Percentiles rank a stretch among this genome's conserved stretches.
These are phyloP conservation scores for Liparis tanakae DNA, from an alignment of 2,797 vertebrate species.

Conservation along the genomic window DNA sequence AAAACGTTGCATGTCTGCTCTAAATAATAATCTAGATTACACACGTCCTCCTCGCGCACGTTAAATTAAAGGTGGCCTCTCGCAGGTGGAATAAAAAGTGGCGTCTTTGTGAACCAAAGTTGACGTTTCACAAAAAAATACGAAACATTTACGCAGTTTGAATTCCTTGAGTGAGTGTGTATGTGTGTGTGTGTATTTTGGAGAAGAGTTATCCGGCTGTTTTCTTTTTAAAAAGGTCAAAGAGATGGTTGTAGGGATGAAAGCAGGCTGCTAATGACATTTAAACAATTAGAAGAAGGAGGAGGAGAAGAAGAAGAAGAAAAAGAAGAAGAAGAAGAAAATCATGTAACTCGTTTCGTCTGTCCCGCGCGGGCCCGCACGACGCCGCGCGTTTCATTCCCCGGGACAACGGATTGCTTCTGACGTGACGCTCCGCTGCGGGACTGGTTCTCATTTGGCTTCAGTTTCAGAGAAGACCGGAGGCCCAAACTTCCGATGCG, in stretches of 20 bases:
- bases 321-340: too few species aligned
- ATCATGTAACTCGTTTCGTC: too few species aligned
- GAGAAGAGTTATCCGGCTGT: not conserved
- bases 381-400: slow-evolving; percentile 4
- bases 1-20: not conserved
- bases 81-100: not conserved
- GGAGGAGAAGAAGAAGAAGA: too few species aligned
- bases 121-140: not conserved
- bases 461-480: slow-evolving; percentile 17
- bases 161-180: not conserved
- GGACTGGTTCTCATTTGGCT: slow-evolving; percentile 60
- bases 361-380: not conserved
- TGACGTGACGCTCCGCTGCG: slow-evolving; percentile 40
- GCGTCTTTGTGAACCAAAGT: not conserved
- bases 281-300: not conserved
- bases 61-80: too few species aligned
- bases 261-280: not conserved
- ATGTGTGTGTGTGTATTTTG: too few species aligned
- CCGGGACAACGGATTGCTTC: slow-evolving; percentile 26
- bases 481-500: slow-evolving; percentile 20
- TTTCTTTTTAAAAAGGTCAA: slow-evolving; percentile 26
- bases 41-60: too few species aligned
- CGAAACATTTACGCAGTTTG: not conserved
- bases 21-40: not conserved
- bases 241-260: slow-evolving; percentile 6